Base-by-base conservation (phyloP, 2,113 vertebrate genomes). In the Camelus bactrianus region DNA sequence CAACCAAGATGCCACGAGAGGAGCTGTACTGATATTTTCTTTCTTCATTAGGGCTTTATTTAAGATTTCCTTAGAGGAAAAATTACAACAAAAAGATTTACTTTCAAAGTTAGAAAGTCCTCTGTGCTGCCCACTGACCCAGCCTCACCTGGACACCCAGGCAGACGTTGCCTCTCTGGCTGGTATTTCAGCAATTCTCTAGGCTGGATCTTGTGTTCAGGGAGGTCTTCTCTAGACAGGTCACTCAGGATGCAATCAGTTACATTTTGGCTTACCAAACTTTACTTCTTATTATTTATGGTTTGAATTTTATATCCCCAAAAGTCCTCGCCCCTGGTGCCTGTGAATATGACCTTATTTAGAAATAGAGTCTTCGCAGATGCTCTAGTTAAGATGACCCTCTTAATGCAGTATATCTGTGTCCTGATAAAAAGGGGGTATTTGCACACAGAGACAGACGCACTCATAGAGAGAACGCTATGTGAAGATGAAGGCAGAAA, bases 131-230 rank as follows among this genome's bases (percentile, higher is more conserved):
- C 7, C 30, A 32, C 14, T 11, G 32, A 26, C 4, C 2, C 14
- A 7, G 1, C 3, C 2, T 1, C 0, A 26, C 19, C 19, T 1
- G 60, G 65, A n/a, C 20, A 22, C 52, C 42, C 10, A 67, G 17
- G 30, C 9, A 38, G 54, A 46, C 38, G 35, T 73, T 89, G 67
- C 16, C 14, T 89, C 6, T 22, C 73, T 84, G 79, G 3, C 16
- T 35, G 5, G 35, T 48, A 17, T 56, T 79, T 60, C 11, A 19
- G 11, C 1, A 2, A 28, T 52, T 8, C 28, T 73, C 32, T 80
- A 58, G 54, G 35, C 15, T 89, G 11, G 70, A 15, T 76, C 32
- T n/a, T 76, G 9, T 46, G 13, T 32, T 38, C 48, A 70, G 2
- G 82, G 24, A 58, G 10, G 6, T 48, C 35, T 87, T 46, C 26